Evolutionary conservation across 2,113 vertebrate species (phyloP), one percentile per base, ranked within the genome.

Genomic region (Trinectes maculatus): DNA sequence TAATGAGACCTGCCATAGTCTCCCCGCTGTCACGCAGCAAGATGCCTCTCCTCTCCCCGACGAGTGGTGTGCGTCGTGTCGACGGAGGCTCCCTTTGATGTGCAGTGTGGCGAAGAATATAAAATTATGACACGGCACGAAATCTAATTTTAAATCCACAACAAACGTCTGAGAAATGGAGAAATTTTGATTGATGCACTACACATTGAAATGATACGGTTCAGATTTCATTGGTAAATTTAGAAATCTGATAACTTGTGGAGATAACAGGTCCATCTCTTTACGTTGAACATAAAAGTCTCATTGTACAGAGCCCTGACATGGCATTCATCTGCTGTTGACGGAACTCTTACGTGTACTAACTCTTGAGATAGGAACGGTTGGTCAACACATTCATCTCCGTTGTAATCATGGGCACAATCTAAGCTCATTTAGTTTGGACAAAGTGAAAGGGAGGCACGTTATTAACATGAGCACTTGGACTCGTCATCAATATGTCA

Each of bases 1-100:
- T 75, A 80, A 83, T 87, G 82, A 80, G 65, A 78, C 58, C 52
- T 74, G 60, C 73, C 66, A 52, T 33, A 15, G 24, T 54, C 31
- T 65, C 61, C 24, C 33, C 25, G 22, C 25, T 65, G 64, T 11
- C 1, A 6, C 53, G 36, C 39, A 6, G 3, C 51, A 43, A 39
- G 55, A 56, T 31, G 68, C 55, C 34, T 70, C 12, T 44, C 7
- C 36, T 52, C 53, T 15, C 46, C 44, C 21, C 48, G 55, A 36
- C 31, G 7, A 49, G 39, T 29, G 25, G 24, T 16, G 42, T 73
- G 53, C 24, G 43, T 80, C 34, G 46, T 67, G 24, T 54, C 56
- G 29, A 59, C 64, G 64, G 48, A 59, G 15, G 18, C 42, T 74
- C 16, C 56, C 49, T 74, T 52, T 80, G 25, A 84, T 75, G 33